Evolutionary conservation across 2,113 vertebrate species (phyloP), one percentile per base, ranked within the genome.

Genomic region (Salvelinus fontinalis): DNA sequence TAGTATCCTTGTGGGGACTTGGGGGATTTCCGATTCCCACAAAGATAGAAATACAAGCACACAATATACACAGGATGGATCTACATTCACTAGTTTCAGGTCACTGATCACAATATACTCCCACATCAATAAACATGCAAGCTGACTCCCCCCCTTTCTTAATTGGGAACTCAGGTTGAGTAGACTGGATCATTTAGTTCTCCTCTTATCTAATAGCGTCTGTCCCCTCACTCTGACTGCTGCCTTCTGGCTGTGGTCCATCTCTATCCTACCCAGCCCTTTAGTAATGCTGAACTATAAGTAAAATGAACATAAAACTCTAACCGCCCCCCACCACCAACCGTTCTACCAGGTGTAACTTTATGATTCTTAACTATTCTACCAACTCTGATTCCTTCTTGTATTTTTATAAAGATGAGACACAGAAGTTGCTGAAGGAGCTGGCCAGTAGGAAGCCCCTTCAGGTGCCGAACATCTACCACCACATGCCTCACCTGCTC

Each of bases 381-480:
- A 39, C 39, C 39, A 39, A 9, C 39, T 39, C 39, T 9, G 18
- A 67, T 54, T 12, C 57, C 12, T 2, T 14, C 65, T 1, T 24
- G 3, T 57, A 14, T 54, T 4, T 75, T 3, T 84, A 88, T 93
- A 8, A 89, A 99, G 98, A 96, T 91, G 96, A 97, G 83, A 98
- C 97, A 0, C 92, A 98, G 91, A 99, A 98, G 87, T 92, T 99
- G 57, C 87, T 99, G 81, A 99, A 97, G 89, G 97, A 99, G 80
- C 91, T 99, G 75, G 93, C 95, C 75, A 96, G 93, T 76, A 95
- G 90, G 90, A 98, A 97, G 90, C 93, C 96, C 85, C 96, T 99
- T 83, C 96, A 98, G 92, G 96, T 99, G 93, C 98, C 98, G 95
- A 98, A 95, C 91, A 97, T 99, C 90, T 99, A 97, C 93, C 96